A percentile compares a stretch with the other conserved stretches of the same genome.
Evolutionary conservation across 2,113 vertebrate species (phyloP).

Genomic region (Hippopotamus amphibius): DNA sequence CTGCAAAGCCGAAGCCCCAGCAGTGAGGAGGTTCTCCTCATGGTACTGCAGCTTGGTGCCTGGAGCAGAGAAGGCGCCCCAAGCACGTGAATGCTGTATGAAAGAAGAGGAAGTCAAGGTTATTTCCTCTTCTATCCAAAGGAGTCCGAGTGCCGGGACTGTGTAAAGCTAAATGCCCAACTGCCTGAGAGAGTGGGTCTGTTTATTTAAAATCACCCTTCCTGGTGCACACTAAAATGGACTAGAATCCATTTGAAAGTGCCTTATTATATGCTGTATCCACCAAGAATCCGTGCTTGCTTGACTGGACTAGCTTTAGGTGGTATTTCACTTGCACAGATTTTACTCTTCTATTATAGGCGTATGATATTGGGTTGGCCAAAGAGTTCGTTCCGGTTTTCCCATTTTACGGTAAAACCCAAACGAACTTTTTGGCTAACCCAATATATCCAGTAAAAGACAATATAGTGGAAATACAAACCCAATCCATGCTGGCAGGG

Average conservation of each 20-base stretch:
- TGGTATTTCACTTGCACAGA: neutral
- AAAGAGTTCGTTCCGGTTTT: too few species aligned
- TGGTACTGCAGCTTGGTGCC: rapidly evolving
- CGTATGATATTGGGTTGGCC: too few species aligned
- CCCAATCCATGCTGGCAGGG: neutral
- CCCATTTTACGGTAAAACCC: too few species aligned
- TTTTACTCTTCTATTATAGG: too few species aligned
- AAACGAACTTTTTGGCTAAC: too few species aligned
- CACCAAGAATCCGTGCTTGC: neutral
- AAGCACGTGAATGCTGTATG: rapidly evolving
- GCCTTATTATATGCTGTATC: neutral
- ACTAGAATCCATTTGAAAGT: neutral
- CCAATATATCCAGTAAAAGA: neutral
- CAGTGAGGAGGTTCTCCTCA: neutral
- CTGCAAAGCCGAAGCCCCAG: neutral
- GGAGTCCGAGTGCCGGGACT: neutral
- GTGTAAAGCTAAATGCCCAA: neutral
- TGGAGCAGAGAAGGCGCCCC: neutral
- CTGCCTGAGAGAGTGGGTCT: neutral
- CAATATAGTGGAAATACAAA: neutral
- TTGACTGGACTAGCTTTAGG: neutral
- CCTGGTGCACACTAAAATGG: neutral
- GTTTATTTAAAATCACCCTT: neutral
- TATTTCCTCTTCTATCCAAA: neutral
- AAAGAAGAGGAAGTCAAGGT: neutral